A percentile compares a stretch with the other conserved stretches of the same genome.
phyloP scores from a whole-genome alignment of 2,797 vertebrate species.

The Xiphophorus birchmanni region DNA sequence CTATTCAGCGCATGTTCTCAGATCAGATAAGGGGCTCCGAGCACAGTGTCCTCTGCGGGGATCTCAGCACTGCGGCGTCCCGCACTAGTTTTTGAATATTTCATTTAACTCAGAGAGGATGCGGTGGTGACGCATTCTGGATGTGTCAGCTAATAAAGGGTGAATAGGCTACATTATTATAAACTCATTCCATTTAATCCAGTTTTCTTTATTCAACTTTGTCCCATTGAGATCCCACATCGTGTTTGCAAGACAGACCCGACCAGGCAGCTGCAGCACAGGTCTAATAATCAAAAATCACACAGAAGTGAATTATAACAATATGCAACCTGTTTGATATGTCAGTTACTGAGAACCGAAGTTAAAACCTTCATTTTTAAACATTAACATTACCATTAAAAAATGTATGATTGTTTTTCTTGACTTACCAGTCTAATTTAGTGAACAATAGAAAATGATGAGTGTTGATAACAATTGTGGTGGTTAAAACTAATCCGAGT shows the following conservation, averaged over 20 bases:
- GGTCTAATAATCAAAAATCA: background rate
- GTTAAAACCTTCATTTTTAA: background rate
- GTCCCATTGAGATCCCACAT: background rate
- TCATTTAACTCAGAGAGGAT: constrained; percentile 18
- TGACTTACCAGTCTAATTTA: background rate
- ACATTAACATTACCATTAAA: background rate
- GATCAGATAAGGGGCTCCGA: constrained; percentile 45
- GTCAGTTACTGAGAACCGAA: background rate
- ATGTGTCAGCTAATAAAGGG: constrained; percentile 36
- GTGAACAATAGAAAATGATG: background rate
- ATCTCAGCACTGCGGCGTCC: constrained; percentile 62
- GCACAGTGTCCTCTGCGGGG: constrained; percentile 62
- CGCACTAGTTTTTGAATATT: constrained; percentile 54
- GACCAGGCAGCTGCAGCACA: background rate
- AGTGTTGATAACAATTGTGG: background rate
- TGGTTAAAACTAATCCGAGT: background rate
- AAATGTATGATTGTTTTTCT: background rate
- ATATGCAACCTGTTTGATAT: background rate
- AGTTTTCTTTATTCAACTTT: background rate
- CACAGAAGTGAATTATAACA: background rate
- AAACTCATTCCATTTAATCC: background rate
- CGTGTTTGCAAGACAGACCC: background rate
- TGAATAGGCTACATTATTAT: constrained; percentile 14
- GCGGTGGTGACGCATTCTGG: constrained; percentile 29
- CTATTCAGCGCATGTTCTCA: constrained; percentile 57